Conservation (phyloP, 2,113 vertebrate genomes). For the Phaethornis superciliosus region DNA sequence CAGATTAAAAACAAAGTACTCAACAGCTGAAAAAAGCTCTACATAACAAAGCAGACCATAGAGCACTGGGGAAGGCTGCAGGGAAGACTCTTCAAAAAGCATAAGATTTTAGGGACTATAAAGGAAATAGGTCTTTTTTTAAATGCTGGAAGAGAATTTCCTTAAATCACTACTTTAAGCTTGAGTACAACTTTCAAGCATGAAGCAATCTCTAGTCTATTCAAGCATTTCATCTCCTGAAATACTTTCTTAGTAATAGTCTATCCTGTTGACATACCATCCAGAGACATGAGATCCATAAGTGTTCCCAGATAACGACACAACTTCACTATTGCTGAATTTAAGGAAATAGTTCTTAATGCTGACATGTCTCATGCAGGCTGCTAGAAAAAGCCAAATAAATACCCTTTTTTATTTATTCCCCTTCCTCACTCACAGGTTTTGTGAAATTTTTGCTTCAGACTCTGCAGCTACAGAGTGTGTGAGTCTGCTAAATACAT, state of each 20-base stretch:
- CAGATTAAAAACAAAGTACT: not conserved
- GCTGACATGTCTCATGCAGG: not conserved
- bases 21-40: not conserved
- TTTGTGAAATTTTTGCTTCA: slow-evolving; percentile 48
- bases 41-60: not conserved
- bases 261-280: not conserved
- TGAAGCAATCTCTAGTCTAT: not conserved
- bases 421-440: slow-evolving; percentile 2
- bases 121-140: not conserved
- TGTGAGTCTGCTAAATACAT: slow-evolving; percentile 55
- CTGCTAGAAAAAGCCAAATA: slow-evolving; percentile 23
- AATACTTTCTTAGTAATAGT: not conserved
- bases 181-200: not conserved
- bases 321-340: not conserved
- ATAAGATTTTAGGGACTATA: not conserved
- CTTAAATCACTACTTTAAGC: not conserved
- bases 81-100: not conserved
- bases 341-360: not conserved
- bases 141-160: not conserved
- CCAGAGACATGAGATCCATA: slow-evolving; percentile 2
- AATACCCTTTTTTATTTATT: slow-evolving; percentile 36
- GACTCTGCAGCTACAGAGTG: not conserved
- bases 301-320: not conserved
- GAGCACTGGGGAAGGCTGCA: not conserved
- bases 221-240: slow-evolving; percentile 1